These are phyloP conservation scores for Mobula birostris DNA, from an alignment of 2,113 vertebrate species.

Conservation along the genomic window DNA sequence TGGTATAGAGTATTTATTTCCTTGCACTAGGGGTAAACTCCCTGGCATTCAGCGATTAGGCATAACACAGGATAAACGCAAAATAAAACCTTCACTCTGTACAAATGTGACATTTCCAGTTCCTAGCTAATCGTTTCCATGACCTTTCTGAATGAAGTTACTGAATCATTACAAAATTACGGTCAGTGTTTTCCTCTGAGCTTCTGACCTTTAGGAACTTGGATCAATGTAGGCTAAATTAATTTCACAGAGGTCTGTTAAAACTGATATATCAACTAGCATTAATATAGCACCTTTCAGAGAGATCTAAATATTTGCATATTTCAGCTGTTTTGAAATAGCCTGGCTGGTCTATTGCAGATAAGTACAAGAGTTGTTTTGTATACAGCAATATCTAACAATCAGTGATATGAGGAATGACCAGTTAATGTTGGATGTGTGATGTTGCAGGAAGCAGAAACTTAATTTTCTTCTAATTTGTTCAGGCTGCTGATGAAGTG, in stretches of 20 bases:
- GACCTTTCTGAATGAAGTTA: constrained; percentile 22
- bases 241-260: neutral
- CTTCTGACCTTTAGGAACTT: constrained; percentile 22
- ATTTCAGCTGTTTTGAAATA: neutral
- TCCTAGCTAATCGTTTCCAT: neutral
- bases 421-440: neutral
- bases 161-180: constrained; percentile 12
- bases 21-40: neutral
- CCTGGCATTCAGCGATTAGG: neutral
- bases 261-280: neutral
- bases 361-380: neutral
- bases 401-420: neutral
- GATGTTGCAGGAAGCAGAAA: neutral
- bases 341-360: neutral
- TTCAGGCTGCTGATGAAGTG: neutral
- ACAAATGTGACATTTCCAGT: constrained; percentile 29
- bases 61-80: neutral
- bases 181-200: neutral
- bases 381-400: neutral
- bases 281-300: neutral
- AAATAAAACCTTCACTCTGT: constrained; percentile 13
- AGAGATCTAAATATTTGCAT: neutral
- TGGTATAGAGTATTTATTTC: neutral
- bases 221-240: constrained; percentile 22
- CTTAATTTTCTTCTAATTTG: neutral